Conservation (phyloP, 92 coral and sea anemone genomes). For the Siderastrea siderea region DNA sequence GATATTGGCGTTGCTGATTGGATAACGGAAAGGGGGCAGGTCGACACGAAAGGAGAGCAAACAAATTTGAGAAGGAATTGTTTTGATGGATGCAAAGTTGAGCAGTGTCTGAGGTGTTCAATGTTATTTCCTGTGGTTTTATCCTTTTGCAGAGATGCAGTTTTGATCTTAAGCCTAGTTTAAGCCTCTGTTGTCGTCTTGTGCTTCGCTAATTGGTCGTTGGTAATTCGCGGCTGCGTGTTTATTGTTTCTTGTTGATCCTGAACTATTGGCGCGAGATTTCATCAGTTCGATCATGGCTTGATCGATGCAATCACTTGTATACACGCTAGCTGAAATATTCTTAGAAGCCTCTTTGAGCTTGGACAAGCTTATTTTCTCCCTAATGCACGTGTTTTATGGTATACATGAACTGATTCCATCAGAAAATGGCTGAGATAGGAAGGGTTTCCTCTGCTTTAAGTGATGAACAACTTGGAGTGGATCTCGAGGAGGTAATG, state of each 20-base stretch:
- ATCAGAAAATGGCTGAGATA: slow-evolving; percentile 56
- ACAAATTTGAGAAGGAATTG: slow-evolving; percentile 14
- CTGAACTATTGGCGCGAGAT: slow-evolving; percentile 37
- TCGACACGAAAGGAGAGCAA: neutral
- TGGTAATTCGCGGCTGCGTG: slow-evolving; percentile 24
- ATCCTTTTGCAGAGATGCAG: neutral
- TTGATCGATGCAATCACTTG: slow-evolving; percentile 43
- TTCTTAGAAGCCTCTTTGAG: neutral
- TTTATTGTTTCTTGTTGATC: slow-evolving; percentile 21
- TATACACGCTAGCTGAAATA: neutral
- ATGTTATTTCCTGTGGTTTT: neutral
- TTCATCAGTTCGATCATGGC: slow-evolving; percentile 36
- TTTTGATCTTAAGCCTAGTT: neutral
- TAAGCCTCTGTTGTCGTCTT: neutral
- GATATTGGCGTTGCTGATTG: slow-evolving; percentile 19
- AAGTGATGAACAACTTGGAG: slow-evolving; percentile 1
- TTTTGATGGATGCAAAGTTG: neutral
- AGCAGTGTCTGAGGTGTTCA: neutral
- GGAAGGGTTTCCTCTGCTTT: slow-evolving; percentile 25
- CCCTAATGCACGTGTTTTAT: slow-evolving; percentile 52
- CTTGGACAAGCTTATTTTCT: slow-evolving; percentile 11
- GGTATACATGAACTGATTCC: slow-evolving; percentile 57
- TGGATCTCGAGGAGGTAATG: slow-evolving; percentile 25
- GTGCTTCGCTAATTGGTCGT: slow-evolving; percentile 3
- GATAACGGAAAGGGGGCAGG: slow-evolving; percentile 31